Evolutionary conservation across 2,888 invertebrate species (phyloP).

Genomic region (Drosophila kokeensis): DNA sequence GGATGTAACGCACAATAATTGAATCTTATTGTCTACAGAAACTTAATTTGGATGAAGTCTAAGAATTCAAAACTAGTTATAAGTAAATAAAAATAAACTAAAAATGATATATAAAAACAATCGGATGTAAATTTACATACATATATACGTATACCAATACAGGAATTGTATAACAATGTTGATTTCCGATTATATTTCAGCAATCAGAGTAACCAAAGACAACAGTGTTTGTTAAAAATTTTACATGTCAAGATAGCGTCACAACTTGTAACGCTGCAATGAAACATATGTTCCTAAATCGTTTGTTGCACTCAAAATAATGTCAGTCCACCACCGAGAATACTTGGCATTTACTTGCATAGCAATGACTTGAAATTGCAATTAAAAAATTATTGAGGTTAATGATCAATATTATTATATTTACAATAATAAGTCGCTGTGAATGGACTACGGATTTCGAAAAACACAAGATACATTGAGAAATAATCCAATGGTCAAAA

Average conservation of each 20-base stretch:
- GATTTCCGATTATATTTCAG: conserved; percentile 24
- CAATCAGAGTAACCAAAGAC: background rate
- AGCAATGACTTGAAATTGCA: background rate
- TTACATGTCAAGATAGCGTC: conserved; percentile 1
- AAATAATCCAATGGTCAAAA: background rate
- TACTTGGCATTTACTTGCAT: background rate
- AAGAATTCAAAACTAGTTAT: background rate
- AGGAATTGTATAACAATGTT: conserved; percentile 24
- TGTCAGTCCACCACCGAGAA: background rate
- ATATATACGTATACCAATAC: conserved; percentile 25
- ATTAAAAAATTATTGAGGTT: background rate
- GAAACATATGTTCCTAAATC: background rate
- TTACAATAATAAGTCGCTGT: background rate
- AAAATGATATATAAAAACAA: conserved; percentile 15
- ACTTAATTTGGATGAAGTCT: background rate
- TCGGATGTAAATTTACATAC: conserved; percentile 28
- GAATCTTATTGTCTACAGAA: background rate
- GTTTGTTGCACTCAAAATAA: background rate
- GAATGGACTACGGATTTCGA: background rate
- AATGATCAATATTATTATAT: background rate
- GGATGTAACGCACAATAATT: conserved; percentile 6
- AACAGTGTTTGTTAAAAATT: background rate
- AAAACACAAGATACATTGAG: background rate
- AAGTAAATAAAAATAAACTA: conserved; percentile 16
- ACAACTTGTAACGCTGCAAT: background rate